Percentiles rank a stretch among this genome's conserved stretches.
These are phyloP conservation scores for Brachypteracias leptosomus DNA, from an alignment of 2,113 vertebrate species.

Conservation along the genomic window DNA sequence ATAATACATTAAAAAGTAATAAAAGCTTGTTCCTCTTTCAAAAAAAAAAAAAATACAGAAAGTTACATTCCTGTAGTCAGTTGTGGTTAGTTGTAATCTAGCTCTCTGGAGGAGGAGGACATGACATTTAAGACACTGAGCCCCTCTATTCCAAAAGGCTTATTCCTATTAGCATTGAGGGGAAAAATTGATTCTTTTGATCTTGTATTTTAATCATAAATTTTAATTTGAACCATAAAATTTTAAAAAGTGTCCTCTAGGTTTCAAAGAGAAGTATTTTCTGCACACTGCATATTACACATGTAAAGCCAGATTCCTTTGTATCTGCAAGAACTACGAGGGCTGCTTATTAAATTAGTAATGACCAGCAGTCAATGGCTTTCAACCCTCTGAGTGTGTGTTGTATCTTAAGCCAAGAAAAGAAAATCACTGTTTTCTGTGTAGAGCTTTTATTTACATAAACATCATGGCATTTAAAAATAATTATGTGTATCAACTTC, in stretches of 20 bases:
- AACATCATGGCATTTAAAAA: constrained; percentile 23
- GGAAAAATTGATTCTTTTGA: constrained; percentile 72
- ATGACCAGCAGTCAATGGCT: constrained; percentile 67
- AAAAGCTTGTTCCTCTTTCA: constrained; percentile 22
- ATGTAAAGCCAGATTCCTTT: constrained; percentile 76
- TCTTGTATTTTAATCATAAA: constrained; percentile 82
- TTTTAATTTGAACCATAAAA: constrained; percentile 82
- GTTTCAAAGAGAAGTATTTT: constrained; percentile 81
- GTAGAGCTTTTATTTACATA: constrained; percentile 45
- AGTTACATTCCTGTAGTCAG: constrained; percentile 44
- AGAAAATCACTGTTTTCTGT: neutral
- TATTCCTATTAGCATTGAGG: constrained; percentile 70
- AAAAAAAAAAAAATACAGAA: constrained; percentile 1
- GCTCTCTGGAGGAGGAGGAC: constrained; percentile 63
- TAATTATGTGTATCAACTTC: neutral
- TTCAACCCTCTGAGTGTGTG: constrained; percentile 36
- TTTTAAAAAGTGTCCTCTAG: constrained; percentile 79
- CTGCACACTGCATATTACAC: constrained; percentile 70
- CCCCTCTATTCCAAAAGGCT: constrained; percentile 75
- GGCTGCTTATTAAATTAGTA: constrained; percentile 79
- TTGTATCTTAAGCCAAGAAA: constrained; percentile 59
- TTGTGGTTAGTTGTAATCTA: constrained; percentile 70
- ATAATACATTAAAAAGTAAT: constrained; percentile 67
- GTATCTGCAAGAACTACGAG: constrained; percentile 64
- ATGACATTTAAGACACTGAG: constrained; percentile 68